Conservation (phyloP, 2,888 invertebrate species). For the Cactoblastis cactorum region DNA sequence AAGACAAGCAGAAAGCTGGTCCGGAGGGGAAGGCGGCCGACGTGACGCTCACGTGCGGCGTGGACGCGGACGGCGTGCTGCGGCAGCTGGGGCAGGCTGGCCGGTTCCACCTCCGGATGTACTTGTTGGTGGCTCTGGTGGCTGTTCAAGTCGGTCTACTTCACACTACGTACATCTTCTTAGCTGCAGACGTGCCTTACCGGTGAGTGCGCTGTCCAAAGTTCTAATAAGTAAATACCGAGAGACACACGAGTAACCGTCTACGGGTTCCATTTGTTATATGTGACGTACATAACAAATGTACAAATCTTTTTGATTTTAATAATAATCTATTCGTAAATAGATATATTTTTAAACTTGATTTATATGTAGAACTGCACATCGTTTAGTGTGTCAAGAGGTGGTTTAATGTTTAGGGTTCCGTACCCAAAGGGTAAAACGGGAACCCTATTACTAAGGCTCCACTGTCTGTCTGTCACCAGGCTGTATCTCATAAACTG, state of each 20-base stretch:
- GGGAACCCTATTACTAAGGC: no score
- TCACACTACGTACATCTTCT: conserved; percentile 79
- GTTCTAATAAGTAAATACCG: neutral
- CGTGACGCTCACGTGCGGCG: conserved; percentile 22
- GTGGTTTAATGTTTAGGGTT: no score
- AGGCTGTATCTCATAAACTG: no score
- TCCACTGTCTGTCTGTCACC: no score
- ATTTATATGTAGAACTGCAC: no score
- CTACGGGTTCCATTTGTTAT: neutral
- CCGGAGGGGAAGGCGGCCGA: conserved; percentile 1
- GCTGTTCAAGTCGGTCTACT: conserved; percentile 75
- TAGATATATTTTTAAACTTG: no score
- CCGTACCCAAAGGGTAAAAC: no score
- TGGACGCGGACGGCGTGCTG: conserved; percentile 43
- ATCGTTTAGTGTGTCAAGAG: no score
- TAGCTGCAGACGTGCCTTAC: conserved; percentile 76
- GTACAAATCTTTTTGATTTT: no score
- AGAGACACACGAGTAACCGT: neutral
- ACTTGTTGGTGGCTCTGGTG: conserved; percentile 54
- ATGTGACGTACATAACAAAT: no score
- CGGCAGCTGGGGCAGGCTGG: conserved; percentile 57
- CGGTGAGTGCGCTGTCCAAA: conserved; percentile 49
- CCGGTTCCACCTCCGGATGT: conserved; percentile 48
- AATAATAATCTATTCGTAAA: no score
- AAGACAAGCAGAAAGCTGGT: neutral